Percentiles rank a stretch among this genome's conserved stretches.
Conservation (phyloP, 1,140 invertebrate genomes). For the Ctenoplectra terminalis region DNA sequence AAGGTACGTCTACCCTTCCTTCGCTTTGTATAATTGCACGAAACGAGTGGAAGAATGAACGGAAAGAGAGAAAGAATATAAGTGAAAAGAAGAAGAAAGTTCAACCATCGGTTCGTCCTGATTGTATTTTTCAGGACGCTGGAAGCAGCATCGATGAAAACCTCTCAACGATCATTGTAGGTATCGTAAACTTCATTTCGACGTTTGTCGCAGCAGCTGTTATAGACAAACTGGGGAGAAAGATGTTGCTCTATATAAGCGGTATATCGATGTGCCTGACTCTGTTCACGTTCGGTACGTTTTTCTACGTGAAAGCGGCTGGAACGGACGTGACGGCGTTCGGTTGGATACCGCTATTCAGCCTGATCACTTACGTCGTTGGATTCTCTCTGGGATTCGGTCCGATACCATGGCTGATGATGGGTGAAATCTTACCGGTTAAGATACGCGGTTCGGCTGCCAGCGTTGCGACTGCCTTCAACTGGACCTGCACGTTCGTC, state of each 20-base stretch:
- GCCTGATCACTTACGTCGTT: constrained; percentile 93
- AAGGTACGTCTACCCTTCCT: constrained; percentile 74
- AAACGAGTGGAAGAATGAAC: no score
- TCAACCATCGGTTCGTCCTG: background rate
- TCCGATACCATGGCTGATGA: constrained; percentile 97
- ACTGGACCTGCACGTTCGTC: constrained; percentile 95
- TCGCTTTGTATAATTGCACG: no score
- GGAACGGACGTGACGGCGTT: constrained; percentile 83
- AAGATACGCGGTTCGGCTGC: constrained; percentile 93
- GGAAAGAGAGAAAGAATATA: no score
- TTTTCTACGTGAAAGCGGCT: constrained; percentile 87
- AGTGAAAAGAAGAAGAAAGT: no score
- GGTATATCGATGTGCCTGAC: constrained; percentile 89
- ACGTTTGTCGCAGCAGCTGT: constrained; percentile 92
- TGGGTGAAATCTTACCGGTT: constrained; percentile 93
- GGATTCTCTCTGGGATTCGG: constrained; percentile 96
- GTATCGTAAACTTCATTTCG: constrained; percentile 93
- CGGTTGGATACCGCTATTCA: constrained; percentile 92
- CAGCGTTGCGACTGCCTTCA: constrained; percentile 92
- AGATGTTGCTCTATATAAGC: constrained; percentile 93
- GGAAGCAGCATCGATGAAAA: constrained; percentile 90
- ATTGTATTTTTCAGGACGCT: constrained; percentile 82
- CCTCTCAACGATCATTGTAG: constrained; percentile 91
- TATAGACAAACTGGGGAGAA: constrained; percentile 93
- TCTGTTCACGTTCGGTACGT: constrained; percentile 87